Conservation (phyloP, 2,797 vertebrate genomes). For the Threskiornis aethiopicus region DNA sequence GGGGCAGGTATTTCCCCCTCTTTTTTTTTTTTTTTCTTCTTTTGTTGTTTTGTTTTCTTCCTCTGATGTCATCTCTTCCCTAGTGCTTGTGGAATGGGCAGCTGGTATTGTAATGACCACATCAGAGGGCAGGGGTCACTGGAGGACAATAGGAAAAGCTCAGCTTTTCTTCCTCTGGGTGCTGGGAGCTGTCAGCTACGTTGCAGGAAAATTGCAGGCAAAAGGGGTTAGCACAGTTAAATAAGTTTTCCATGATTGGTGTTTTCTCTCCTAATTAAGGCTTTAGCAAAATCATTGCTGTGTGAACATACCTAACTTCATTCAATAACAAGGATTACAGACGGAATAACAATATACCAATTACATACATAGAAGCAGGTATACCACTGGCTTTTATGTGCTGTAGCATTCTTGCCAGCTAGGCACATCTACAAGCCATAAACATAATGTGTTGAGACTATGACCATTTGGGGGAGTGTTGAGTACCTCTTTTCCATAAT, state of each 20-base stretch:
- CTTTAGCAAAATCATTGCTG: not conserved
- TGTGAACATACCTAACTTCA: not conserved
- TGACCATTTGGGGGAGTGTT: not conserved
- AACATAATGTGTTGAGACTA: not conserved
- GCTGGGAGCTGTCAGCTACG: not conserved
- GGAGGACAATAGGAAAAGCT: conserved; percentile 12
- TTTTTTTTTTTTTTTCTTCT: too few species aligned
- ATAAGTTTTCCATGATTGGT: not conserved
- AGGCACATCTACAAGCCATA: not conserved
- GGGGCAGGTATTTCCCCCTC: not conserved
- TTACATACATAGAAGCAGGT: not conserved
- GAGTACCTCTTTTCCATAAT: not conserved
- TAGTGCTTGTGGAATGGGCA: not conserved
- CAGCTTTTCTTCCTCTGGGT: not conserved
- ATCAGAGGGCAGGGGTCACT: conserved; percentile 26
- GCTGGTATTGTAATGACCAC: conserved; percentile 24
- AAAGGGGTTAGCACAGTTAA: not conserved
- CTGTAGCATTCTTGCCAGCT: not conserved
- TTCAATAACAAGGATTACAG: not conserved
- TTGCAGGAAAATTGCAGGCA: not conserved
- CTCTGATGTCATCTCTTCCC: conserved; percentile 10
- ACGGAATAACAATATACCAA: not conserved
- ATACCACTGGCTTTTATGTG: not conserved
- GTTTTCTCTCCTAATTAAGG: conserved; percentile 23
- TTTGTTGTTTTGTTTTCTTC: not conserved